phyloP scores from a whole-genome alignment of 2,797 vertebrate genomes.

The Vultur gryphus region DNA sequence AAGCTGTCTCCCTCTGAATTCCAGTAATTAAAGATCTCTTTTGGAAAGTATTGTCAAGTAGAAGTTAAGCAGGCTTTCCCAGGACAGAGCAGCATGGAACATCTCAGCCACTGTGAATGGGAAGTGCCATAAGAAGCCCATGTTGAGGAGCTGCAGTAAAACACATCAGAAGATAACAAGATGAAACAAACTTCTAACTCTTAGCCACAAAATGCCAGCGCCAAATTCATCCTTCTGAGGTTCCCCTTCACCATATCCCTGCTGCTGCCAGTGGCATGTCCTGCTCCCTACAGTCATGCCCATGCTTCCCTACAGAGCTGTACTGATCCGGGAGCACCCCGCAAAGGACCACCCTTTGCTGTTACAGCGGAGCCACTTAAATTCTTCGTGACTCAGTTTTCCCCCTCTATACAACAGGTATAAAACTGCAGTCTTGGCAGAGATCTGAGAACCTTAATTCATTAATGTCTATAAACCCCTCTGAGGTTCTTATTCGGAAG shows the following conservation, averaged over 20 bases:
- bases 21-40: background rate
- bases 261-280: background rate
- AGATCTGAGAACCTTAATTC: constrained; percentile 57
- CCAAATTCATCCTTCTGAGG: background rate
- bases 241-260: background rate
- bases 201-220: background rate
- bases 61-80: background rate
- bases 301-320: background rate
- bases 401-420: background rate
- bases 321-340: background rate
- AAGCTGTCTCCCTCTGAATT: background rate
- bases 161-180: background rate
- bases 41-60: background rate
- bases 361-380: background rate
- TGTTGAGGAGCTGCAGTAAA: background rate
- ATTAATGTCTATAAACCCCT: constrained; percentile 57
- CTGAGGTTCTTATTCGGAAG: constrained; percentile 42
- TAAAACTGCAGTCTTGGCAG: constrained; percentile 51
- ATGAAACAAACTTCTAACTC: background rate
- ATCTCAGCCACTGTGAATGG: background rate
- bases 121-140: background rate
- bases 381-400: background rate
- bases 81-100: background rate
- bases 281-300: background rate
- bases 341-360: background rate